Evolutionary conservation across 2,113 vertebrate species (phyloP).

Genomic region (Amphiprion percula): DNA sequence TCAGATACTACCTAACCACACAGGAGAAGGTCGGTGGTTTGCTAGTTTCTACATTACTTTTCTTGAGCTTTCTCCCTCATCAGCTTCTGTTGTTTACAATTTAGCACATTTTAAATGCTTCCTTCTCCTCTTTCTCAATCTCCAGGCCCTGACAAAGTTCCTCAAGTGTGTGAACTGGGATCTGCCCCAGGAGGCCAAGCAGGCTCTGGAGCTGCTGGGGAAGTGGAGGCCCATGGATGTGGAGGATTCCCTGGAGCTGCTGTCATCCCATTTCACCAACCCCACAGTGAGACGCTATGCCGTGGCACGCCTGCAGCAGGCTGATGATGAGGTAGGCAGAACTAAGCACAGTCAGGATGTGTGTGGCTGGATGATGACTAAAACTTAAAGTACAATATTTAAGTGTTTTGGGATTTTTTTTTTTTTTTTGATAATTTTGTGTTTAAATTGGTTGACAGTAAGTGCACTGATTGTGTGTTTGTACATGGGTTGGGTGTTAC

Average conservation of each 20-base stretch:
- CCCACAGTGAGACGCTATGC: conserved; percentile 95
- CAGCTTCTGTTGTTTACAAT: neutral
- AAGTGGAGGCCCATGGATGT: conserved; percentile 99
- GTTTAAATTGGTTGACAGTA: too few species aligned
- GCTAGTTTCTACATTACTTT: neutral
- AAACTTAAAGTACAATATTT: too few species aligned
- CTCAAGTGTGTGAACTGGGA: conserved; percentile 99
- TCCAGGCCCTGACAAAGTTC: conserved; percentile 97
- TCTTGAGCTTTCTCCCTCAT: neutral
- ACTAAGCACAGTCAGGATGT: too few species aligned
- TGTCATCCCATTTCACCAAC: conserved; percentile 96
- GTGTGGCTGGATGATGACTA: neutral
- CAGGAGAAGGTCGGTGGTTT: conserved; percentile 91
- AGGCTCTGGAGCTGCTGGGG: conserved; percentile 94
- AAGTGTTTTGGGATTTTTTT: too few species aligned
- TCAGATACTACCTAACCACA: conserved; percentile 97
- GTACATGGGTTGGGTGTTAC: too few species aligned
- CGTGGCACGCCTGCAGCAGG: conserved; percentile 93
- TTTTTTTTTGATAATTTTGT: too few species aligned
- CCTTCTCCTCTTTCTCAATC: conserved; percentile 13
- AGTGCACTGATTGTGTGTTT: too few species aligned
- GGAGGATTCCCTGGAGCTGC: conserved; percentile 95
- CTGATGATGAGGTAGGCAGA: conserved; percentile 93
- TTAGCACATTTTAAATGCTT: neutral
- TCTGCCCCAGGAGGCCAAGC: conserved; percentile 96